Percentiles rank a stretch among this genome's conserved stretches.
Evolutionary conservation across 2,888 invertebrate species (phyloP).

Genomic region (Cheiracanthium punctorium): DNA sequence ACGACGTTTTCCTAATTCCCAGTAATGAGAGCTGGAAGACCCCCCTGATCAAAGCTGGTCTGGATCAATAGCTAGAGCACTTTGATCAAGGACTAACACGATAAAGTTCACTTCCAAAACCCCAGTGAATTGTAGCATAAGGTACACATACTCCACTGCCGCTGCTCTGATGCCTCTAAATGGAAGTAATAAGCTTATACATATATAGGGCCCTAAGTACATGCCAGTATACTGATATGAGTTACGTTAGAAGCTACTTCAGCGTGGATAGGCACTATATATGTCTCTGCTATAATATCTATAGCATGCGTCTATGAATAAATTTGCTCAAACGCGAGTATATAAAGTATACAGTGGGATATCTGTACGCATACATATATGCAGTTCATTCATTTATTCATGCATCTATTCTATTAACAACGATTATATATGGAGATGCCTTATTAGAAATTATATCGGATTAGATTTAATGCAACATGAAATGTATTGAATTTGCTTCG

Average conservation of each 20-base stretch:
- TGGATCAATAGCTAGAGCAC: slow-evolving; percentile 33
- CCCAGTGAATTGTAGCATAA: slow-evolving; percentile 3
- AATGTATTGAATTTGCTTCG: too few species aligned
- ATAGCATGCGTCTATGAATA: too few species aligned
- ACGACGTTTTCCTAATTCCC: slow-evolving; percentile 40
- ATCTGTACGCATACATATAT: too few species aligned
- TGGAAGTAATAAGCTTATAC: neutral
- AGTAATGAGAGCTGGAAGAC: slow-evolving; percentile 45
- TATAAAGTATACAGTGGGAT: too few species aligned
- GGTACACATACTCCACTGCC: neutral
- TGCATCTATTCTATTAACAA: too few species aligned
- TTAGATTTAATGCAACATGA: too few species aligned
- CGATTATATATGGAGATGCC: too few species aligned
- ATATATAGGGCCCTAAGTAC: neutral
- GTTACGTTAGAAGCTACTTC: neutral
- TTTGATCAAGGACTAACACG: slow-evolving; percentile 7
- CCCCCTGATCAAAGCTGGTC: slow-evolving; percentile 41
- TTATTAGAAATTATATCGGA: too few species aligned
- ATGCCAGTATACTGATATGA: neutral
- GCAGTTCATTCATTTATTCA: too few species aligned
- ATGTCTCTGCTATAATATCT: too few species aligned
- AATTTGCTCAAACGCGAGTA: too few species aligned
- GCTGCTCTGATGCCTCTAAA: neutral
- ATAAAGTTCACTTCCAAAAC: slow-evolving; percentile 37
- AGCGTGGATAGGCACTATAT: neutral